phyloP scores from a whole-genome alignment of 2,888 invertebrate species.

The Brachylomia viminalis region DNA sequence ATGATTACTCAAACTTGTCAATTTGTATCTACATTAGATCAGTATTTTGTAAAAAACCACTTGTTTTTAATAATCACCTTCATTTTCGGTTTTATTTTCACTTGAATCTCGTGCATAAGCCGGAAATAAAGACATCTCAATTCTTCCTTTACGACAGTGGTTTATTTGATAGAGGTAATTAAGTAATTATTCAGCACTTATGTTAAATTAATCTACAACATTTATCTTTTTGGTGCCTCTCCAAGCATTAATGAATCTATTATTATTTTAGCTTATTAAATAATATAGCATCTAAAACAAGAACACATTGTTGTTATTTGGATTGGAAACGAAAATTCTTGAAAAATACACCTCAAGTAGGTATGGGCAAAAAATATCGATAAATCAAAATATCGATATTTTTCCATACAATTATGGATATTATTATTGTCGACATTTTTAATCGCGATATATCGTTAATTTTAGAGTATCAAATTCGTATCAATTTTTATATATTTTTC shows the following conservation, averaged over 20 bases:
- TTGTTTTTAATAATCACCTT: slow-evolving; percentile 43
- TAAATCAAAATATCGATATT: too few species aligned
- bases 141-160: neutral
- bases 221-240: too few species aligned
- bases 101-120: slow-evolving; percentile 71
- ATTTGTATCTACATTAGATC: neutral
- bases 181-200: neutral
- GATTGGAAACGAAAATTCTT: neutral
- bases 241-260: neutral
- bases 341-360: neutral
- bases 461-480: too few species aligned
- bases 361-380: too few species aligned
- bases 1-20: neutral
- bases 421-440: too few species aligned
- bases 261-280: neutral
- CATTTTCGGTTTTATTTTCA: slow-evolving; percentile 55
- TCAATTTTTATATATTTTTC: too few species aligned
- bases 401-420: too few species aligned
- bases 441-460: too few species aligned
- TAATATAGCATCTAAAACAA: too few species aligned
- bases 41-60: neutral
- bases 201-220: neutral
- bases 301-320: neutral
- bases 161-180: neutral
- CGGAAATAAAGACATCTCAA: slow-evolving; percentile 75